A percentile compares a stretch with the other conserved stretches of the same genome.
phyloP scores from a whole-genome alignment of 2,797 vertebrate species.

The Ceryle rudis region DNA sequence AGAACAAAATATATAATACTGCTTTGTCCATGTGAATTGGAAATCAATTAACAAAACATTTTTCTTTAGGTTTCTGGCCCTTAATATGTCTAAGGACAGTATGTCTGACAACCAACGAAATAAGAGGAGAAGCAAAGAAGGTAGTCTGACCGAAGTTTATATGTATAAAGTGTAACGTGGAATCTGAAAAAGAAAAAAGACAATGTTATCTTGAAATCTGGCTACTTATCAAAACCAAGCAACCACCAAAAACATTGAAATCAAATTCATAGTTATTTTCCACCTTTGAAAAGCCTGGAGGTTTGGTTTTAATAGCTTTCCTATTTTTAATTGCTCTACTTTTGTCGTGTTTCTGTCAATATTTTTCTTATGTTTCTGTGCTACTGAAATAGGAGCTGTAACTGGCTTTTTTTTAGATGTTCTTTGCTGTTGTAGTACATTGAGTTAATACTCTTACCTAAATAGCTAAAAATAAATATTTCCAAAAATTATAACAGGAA shows the following conservation, averaged over 20 bases:
- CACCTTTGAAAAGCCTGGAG: neutral
- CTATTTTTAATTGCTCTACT: neutral
- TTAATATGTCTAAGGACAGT: neutral
- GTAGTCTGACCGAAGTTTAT: neutral
- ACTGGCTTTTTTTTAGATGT: neutral
- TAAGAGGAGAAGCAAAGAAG: neutral
- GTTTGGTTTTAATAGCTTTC: neutral
- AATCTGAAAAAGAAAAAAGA: neutral
- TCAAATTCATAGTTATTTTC: neutral
- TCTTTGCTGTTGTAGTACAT: neutral
- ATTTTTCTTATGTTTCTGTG: neutral
- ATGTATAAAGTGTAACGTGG: neutral
- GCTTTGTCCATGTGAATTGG: neutral
- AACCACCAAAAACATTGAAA: neutral
- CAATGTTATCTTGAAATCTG: neutral
- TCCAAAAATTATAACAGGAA: neutral
- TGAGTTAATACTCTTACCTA: neutral
- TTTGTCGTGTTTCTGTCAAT: neutral
- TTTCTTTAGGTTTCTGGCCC: neutral
- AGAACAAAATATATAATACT: neutral
- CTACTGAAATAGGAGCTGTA: neutral
- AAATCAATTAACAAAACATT: neutral
- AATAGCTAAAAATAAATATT: neutral
- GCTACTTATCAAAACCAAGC: neutral
- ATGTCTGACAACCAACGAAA: neutral